Conservation (phyloP, 2,797 vertebrate species). For the Cyclopterus lumpus region DNA sequence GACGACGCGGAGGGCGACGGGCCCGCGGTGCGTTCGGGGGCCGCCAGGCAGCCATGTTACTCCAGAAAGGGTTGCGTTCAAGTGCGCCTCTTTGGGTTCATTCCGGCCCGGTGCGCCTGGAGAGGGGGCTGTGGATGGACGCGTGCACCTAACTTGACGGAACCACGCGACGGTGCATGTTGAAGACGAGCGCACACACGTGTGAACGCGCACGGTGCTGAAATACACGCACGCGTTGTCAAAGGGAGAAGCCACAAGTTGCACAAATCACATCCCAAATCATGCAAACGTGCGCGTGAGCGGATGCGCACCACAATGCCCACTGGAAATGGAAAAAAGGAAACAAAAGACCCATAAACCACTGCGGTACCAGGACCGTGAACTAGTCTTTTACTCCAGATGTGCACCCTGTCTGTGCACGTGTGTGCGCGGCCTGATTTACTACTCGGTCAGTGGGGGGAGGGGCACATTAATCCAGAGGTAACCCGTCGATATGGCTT, state of each 20-base stretch:
- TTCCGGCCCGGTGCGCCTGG: conserved; percentile 18
- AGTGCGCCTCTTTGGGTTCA: conserved; percentile 21
- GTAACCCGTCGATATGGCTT: neutral
- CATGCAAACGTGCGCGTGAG: neutral
- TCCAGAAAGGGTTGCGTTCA: conserved; percentile 4
- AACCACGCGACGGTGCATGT: conserved; percentile 11
- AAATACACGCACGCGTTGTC: conserved; percentile 23
- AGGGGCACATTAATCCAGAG: conserved; percentile 48
- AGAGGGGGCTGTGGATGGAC: conserved; percentile 5
- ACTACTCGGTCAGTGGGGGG: conserved; percentile 37
- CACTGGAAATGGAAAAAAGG: neutral
- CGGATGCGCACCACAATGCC: neutral
- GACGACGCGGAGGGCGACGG: too few species aligned
- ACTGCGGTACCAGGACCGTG: neutral
- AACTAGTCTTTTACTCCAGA: conserved; percentile 2
- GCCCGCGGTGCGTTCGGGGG: neutral
- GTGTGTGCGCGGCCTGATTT: conserved; percentile 61
- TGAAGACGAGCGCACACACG: neutral
- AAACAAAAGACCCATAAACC: neutral
- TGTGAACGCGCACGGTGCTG: neutral
- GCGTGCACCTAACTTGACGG: conserved; percentile 12
- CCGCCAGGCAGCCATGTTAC: conserved; percentile 57
- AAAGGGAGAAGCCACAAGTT: conserved; percentile 52
- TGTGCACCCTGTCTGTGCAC: conserved; percentile 4
- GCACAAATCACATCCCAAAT: conserved; percentile 22